These are phyloP conservation scores for Canis aureus DNA, from an alignment of 2,113 vertebrate species.

Conservation along the genomic window DNA sequence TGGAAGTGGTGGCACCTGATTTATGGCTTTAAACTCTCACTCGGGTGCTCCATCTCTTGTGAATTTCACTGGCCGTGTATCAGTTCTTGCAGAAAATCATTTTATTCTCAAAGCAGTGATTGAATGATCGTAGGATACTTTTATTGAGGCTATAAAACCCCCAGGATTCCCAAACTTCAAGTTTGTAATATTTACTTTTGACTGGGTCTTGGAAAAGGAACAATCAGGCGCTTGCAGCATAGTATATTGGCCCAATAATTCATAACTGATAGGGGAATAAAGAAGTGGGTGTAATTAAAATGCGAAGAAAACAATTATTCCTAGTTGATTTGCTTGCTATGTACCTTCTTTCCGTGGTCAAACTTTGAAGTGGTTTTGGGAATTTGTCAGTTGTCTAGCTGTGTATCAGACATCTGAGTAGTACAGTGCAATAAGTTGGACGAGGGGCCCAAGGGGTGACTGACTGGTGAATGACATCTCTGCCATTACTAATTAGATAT, in stretches of 20 bases:
- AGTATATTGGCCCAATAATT: neutral
- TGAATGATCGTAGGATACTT: neutral
- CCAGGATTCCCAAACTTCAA: neutral
- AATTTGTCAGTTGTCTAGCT: neutral
- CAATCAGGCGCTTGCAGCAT: neutral
- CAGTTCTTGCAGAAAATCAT: conserved; percentile 24
- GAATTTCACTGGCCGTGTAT: neutral
- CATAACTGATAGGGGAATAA: neutral
- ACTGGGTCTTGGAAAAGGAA: neutral
- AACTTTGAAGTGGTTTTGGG: neutral
- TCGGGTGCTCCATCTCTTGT: neutral
- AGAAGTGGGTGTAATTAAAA: neutral
- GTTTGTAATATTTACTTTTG: neutral
- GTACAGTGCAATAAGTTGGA: neutral
- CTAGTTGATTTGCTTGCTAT: neutral
- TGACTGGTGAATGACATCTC: neutral
- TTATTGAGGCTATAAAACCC: neutral
- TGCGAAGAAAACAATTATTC: neutral
- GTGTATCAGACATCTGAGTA: neutral
- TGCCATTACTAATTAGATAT: neutral
- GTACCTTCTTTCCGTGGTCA: neutral
- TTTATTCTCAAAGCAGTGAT: neutral
- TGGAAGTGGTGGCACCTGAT: neutral
- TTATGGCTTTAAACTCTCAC: neutral
- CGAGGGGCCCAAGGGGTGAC: neutral